Evolutionary conservation across 2,888 invertebrate species (phyloP).

Genomic region (Drosophila tripunctata): DNA sequence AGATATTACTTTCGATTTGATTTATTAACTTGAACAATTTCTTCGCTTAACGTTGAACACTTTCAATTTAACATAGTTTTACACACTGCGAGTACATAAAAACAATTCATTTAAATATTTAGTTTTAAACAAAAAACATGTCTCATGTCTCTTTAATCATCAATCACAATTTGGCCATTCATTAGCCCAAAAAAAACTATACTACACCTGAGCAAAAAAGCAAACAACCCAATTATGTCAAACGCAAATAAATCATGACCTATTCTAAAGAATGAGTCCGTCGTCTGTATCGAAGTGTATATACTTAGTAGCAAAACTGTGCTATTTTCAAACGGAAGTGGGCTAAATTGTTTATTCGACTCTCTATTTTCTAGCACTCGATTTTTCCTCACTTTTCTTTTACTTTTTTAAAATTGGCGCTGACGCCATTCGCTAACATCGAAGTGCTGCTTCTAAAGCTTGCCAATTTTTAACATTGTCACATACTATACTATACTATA

Average conservation of each 20-base stretch:
- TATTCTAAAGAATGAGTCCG: conserved; percentile 51
- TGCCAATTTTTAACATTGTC: conserved; percentile 58
- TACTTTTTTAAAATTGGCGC: conserved; percentile 69
- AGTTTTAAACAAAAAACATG: too few relatives aligned
- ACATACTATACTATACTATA: conserved; percentile 48
- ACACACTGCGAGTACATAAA: conserved; percentile 49
- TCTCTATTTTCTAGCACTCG: conserved; percentile 52
- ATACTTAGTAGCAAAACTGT: conserved; percentile 29
- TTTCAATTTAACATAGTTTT: conserved; percentile 64
- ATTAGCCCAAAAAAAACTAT: too few relatives aligned
- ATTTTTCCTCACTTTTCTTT: conserved; percentile 11
- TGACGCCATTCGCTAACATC: conserved; percentile 70
- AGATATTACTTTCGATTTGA: conserved; percentile 13
- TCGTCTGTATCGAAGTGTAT: conserved; percentile 9
- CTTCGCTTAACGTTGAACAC: conserved; percentile 31
- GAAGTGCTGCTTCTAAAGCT: conserved; percentile 34
- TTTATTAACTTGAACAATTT: conserved; percentile 7
- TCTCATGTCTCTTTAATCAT: too few relatives aligned
- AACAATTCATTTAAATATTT: neutral
- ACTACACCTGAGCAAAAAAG: conserved; percentile 65
- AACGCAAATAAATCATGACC: conserved; percentile 75
- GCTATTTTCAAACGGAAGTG: conserved; percentile 70
- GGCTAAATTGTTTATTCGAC: conserved; percentile 60
- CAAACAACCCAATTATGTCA: conserved; percentile 63
- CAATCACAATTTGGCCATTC: conserved; percentile 36